phyloP scores from a whole-genome alignment of 2,888 invertebrate genomes.

The Oligia strigilis region DNA sequence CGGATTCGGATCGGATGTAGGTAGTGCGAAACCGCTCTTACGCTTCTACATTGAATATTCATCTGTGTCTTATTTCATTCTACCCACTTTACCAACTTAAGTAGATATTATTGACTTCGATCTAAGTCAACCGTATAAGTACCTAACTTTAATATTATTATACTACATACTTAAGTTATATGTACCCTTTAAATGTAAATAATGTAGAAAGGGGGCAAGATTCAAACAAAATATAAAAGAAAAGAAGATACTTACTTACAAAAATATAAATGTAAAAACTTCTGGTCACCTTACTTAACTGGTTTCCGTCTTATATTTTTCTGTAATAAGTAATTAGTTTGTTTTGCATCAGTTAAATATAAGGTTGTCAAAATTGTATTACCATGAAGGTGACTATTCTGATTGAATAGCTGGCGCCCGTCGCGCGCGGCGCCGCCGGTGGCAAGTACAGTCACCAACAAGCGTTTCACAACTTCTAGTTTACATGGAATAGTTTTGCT shows the following conservation, averaged over 20 bases:
- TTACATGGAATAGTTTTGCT: neutral
- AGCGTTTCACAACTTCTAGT: conserved; percentile 11
- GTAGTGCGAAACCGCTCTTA: too few species aligned
- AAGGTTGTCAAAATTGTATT: conserved; percentile 40
- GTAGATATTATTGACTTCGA: neutral
- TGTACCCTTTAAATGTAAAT: neutral
- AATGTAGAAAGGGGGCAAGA: neutral
- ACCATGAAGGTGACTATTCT: conserved; percentile 18
- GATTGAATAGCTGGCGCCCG: conserved; percentile 55
- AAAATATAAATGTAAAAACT: neutral
- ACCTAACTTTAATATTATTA: neutral
- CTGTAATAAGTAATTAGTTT: neutral
- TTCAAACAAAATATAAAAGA: neutral
- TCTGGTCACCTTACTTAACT: neutral
- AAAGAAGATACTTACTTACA: neutral
- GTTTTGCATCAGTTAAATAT: conserved; percentile 15
- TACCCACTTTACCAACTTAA: neutral
- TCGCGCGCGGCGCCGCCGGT: conserved; percentile 32
- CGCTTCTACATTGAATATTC: neutral
- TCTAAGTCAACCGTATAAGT: neutral
- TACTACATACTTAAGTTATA: neutral
- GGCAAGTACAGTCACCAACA: conserved; percentile 43
- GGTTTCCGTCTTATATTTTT: neutral
- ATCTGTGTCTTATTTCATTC: neutral
- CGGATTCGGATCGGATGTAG: too few species aligned